Evolutionary conservation across 92 coral and sea anemone genomes (phyloP), one percentile per base, ranked within the genome.

Genomic region (Virgularia gustaviana): DNA sequence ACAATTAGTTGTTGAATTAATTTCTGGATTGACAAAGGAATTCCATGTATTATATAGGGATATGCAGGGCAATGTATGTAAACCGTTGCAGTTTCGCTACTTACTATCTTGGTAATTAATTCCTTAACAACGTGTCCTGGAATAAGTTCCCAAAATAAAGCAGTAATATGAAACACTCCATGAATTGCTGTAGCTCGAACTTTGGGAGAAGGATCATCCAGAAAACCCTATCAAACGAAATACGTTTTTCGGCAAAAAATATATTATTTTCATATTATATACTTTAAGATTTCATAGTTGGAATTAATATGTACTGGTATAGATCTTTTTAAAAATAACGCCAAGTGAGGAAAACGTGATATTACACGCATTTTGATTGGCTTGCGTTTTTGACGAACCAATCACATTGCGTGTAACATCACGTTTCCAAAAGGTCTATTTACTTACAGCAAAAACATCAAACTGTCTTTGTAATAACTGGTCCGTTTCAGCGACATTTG

Each of bases 121-220:
- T 70, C 78, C 83, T 92, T 92, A 4, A 92, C 70, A 51, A 89
- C 81, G 57, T 85, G 89, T 10, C 84, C 89, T 10, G 97, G 97
- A 39, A 92, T 89, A 49, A 89, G 77, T 63, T 92, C 97, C 97
- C 97, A 92, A 57, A 86, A 92, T 19, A 92, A 85, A 10, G 92
- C 90, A 19, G 91, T 81, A 70, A 92, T 89, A 35, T 89, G 88
- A 42, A 90, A 87, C 20, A 92, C 96, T 34, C 97, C 97, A 62
- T 92, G 97, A 43, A 86, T 87, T n/a, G 89, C 92, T 19, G 96
- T 92, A 39, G 88, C 90, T 20, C 96, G 87, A 22, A 92, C 97
- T 22, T 80, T 85, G 27, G 96, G 97, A 3, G 86, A 86, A 18
- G 96, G 82, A 54, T 92, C 97, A 45, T 81, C 86, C 30, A 92